phyloP scores from a whole-genome alignment of 2,113 vertebrate species.

The Semnopithecus entellus region DNA sequence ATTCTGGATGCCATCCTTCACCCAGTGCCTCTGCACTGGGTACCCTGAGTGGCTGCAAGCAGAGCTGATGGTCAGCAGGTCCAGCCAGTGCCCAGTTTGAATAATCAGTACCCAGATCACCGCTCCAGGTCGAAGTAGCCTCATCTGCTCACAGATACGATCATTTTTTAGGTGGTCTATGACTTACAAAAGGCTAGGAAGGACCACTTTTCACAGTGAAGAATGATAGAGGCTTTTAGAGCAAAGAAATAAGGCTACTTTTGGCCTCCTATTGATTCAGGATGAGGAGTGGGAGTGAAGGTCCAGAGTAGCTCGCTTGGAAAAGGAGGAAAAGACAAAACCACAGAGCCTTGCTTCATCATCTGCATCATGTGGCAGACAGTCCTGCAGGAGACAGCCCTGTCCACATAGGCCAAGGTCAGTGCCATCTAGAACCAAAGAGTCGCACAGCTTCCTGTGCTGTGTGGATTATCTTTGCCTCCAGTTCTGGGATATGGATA shows the following conservation, averaged over 20 bases:
- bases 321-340: background rate
- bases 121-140: background rate
- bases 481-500: background rate
- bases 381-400: background rate
- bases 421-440: background rate
- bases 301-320: background rate
- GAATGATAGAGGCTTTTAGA: background rate
- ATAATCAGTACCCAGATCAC: background rate
- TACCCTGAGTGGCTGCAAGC: background rate
- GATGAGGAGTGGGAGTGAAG: background rate
- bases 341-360: background rate
- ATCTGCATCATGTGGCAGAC: background rate
- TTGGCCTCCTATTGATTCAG: background rate
- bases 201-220: background rate
- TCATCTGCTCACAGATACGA: background rate
- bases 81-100: background rate
- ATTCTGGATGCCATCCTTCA: background rate
- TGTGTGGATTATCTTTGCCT: background rate
- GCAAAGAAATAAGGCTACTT: background rate
- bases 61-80: background rate
- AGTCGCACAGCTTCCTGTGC: background rate
- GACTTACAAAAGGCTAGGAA: background rate
- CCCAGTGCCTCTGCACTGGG: accelerated
- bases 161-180: background rate
- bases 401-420: background rate